Percentiles rank a stretch among this genome's conserved stretches.
Conservation (phyloP, 2,888 invertebrate genomes). For the Fissipunctia ypsillon region DNA sequence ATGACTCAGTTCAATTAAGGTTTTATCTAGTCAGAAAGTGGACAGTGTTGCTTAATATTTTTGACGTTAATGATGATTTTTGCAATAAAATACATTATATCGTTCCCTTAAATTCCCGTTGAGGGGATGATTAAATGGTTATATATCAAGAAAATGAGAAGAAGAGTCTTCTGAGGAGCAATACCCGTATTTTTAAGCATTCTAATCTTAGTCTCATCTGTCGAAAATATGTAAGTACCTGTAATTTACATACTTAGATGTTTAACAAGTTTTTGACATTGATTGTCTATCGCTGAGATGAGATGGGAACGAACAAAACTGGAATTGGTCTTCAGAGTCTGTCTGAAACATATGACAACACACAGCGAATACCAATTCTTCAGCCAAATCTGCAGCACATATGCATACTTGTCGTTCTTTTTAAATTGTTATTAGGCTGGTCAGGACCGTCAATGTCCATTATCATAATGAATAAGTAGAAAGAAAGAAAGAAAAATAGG, state of each 20-base stretch:
- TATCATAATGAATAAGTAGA: too few relatives aligned
- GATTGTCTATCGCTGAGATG: neutral
- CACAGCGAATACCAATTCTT: neutral
- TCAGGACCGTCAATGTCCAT: conserved; percentile 8
- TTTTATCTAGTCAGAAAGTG: conserved; percentile 5
- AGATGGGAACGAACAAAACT: too few relatives aligned
- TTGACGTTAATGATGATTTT: neutral
- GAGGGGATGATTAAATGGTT: neutral
- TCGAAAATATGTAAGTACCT: neutral
- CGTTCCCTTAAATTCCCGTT: too few relatives aligned
- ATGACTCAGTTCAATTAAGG: conserved; percentile 39
- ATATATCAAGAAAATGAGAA: neutral
- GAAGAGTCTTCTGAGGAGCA: neutral
- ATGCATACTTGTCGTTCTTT: neutral
- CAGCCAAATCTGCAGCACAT: neutral
- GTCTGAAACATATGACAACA: neutral
- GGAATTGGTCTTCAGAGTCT: neutral
- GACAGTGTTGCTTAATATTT: neutral
- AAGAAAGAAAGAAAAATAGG: too few relatives aligned
- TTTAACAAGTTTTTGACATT: neutral
- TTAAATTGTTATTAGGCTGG: neutral
- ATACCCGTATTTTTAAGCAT: neutral
- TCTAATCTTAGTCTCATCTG: neutral
- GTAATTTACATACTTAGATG: neutral
- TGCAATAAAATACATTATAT: too few relatives aligned